Evolutionary conservation across 37 sponge, comb jelly and placozoan species (phyloP).

Genomic region (Axinella damicornis): DNA sequence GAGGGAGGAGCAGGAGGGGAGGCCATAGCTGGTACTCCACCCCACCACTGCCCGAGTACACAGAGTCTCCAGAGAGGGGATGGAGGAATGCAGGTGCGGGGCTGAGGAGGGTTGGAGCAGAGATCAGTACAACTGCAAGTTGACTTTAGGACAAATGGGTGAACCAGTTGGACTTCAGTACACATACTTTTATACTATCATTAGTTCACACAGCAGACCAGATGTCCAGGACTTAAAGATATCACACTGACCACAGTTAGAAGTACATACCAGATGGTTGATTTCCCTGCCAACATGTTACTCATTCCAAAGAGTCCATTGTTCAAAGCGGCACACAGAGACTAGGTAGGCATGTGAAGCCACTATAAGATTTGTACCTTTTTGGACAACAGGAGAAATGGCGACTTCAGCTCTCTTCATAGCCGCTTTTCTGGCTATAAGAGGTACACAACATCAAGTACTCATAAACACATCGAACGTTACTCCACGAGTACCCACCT

Average conservation of each 20-base stretch:
- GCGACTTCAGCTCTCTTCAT: slow-evolving; percentile 9
- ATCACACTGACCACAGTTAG: no score
- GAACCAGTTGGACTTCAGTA: no score
- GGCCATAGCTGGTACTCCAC: slow-evolving; percentile 38
- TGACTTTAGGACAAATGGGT: no score
- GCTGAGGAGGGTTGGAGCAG: slow-evolving; percentile 4
- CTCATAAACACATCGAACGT: neutral
- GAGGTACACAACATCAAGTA: neutral
- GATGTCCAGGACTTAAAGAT: no score
- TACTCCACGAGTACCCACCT: neutral
- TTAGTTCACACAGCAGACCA: no score
- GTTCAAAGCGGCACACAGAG: no score
- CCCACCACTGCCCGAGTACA: slow-evolving; percentile 15
- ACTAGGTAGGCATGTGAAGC: no score
- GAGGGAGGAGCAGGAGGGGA: slow-evolving; percentile 48
- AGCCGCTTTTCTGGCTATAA: slow-evolving; percentile 46
- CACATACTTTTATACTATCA: no score
- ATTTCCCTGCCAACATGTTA: no score
- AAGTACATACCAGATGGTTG: no score
- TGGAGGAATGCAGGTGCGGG: neutral
- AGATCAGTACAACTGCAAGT: neutral
- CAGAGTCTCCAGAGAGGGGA: slow-evolving; percentile 33
- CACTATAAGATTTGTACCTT: no score
- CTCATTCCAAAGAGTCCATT: no score
- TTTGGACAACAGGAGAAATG: neutral